Evolutionary conservation across 2,888 invertebrate genomes (phyloP), one percentile per base, ranked within the genome.

Genomic region (Meta bourneti): DNA sequence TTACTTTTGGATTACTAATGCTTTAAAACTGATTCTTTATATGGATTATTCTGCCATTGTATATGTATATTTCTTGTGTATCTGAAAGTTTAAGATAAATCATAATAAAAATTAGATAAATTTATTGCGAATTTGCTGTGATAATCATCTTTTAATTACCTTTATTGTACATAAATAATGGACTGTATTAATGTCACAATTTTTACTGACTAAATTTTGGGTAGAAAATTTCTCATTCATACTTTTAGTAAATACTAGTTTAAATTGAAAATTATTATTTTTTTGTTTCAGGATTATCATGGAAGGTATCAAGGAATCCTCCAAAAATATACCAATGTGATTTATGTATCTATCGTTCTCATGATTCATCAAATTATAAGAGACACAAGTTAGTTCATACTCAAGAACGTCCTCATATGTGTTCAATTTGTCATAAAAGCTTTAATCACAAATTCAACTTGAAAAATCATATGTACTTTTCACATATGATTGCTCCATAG

Each of bases 351-450:
- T 90, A 90, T 74, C 61, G 78, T 34, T 78, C 83, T 49, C 72
- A 79, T 54, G 83, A 83, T 49, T 7, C 11, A 11, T 78, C 84
- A 7, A 78, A 90, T 90, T 84, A 78, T 16, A 90, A 85, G 72
- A 84, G 90, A 72, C 90, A 90, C 69, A 34, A 13, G 4, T 74
- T 90, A 16, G 74, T 84, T 11, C 90, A 90, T 79, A 90, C 90
- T 8, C 90, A 90, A 74, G 79, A 90, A 69, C 70, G 84, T 6
- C 84, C 84, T 16, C 75, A 78, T 54, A 71, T 20, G 9, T 90
- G 90, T 79, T 7, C 19, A 61, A 54, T 90, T 61, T 90, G 90
- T 61, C 52, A 52, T 19, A 84, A 79, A 61, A 52, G 79, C 51
- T 90, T 79, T 72, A 90, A 90, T 74, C 72, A 90, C 8, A 84